Base-by-base conservation (phyloP, 2,797 vertebrate genomes). In the Gymnoscopelus microlampas region DNA sequence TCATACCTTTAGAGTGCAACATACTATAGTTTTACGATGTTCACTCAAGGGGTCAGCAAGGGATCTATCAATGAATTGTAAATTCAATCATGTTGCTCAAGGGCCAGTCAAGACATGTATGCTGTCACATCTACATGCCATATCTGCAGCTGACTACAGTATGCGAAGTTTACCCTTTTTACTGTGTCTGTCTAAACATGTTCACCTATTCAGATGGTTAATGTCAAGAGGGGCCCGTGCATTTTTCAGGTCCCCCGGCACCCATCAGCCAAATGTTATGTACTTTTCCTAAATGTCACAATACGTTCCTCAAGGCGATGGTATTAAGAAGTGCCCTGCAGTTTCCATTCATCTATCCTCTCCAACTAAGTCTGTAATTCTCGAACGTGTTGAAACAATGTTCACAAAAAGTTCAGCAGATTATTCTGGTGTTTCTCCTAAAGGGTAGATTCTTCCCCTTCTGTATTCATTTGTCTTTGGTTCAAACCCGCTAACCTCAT, bases 111-210 rank as follows among this genome's bases (percentile, higher is more conserved):
- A 35, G 70, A 63, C 60, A 32, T 59, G 66, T 8, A 14, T 3
- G 23, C 8, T 3, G 8, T 55, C 11, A 24, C 6, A 35, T 65
- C 60, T 35, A 60, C 47, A 48, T 54, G 13, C 15, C 14, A 3
- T n/a, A 23, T 32, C 2, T 62, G 19, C 5, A 32, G 3, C 13
- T 14, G 6, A 15, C 63, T 47, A 15, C 10, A 5, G 3, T 3
- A 5, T 74, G 62, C 62, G 72, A 71, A 73, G 60, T 59, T 79
- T 51, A 2, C 12, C 7, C 71, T 75, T 4, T 75, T 77, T 63
- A 47, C 63, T 24, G 53, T 53, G 19, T 73, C 63, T 79, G 83
- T 76, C 60, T 49, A 50, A 74, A 88, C 85, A 82, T 0, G 81
- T 73, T 2, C 19, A 5, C 15, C 59, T 48, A 19, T 81, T 77